Conservation (phyloP, 2,113 vertebrate species). For the Urocitellus parryii region DNA sequence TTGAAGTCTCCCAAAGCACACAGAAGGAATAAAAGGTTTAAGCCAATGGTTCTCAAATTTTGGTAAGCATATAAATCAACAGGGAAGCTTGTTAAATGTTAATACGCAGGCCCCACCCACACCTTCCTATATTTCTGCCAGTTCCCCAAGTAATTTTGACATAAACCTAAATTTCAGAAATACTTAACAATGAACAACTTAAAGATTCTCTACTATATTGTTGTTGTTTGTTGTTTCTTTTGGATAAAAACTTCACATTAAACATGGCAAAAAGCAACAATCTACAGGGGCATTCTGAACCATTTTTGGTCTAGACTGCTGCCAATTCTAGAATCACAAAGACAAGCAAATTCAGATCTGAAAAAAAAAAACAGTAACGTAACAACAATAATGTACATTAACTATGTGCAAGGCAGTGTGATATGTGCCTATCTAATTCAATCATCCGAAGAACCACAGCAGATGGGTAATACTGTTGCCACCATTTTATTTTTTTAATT, state of each 20-base stretch:
- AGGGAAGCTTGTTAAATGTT: not conserved
- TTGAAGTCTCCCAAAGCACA: conserved; percentile 45
- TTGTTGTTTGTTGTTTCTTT: not conserved
- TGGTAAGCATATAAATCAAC: not conserved
- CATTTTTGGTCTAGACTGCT: not conserved
- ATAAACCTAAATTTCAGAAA: conserved; percentile 15
- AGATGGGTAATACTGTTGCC: not conserved
- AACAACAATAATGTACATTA: not conserved
- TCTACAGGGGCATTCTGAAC: not conserved
- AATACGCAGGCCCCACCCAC: not conserved
- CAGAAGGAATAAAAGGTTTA: not conserved
- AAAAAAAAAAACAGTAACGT: not conserved
- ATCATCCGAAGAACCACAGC: not conserved
- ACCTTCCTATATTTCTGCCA: conserved; percentile 17
- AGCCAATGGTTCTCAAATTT: conserved; percentile 18
- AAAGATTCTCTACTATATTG: not conserved
- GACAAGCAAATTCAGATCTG: not conserved
- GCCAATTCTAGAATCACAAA: not conserved
- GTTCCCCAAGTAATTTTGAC: conserved; percentile 9
- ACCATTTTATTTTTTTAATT: no score
- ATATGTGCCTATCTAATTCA: not conserved
- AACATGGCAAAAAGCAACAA: not conserved
- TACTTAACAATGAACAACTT: not conserved
- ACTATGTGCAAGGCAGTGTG: not conserved
- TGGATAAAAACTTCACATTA: not conserved